Base-by-base conservation (phyloP, 1,140 invertebrate genomes). In the Drosophila tristis region DNA sequence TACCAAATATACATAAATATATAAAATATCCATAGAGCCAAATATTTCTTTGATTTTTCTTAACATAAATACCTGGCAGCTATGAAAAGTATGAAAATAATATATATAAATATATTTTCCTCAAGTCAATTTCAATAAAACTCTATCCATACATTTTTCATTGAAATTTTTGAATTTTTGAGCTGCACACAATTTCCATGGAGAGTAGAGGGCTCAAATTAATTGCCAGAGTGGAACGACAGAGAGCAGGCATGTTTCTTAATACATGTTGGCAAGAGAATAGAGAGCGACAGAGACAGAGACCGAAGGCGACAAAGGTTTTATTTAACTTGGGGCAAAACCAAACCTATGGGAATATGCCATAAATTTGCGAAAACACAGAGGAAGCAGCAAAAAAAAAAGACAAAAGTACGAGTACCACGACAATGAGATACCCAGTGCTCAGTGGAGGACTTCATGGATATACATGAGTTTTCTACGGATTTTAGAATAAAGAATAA, bases 321-420 rank as follows among this genome's bases (percentile, higher is more conserved):
- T 70, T 70, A 44, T 70, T 70, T 50, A 70, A 50, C 67, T 71
- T 70, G 45, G 45, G 8, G 15, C 51, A 70, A 67, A 39, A 20
- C 35, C 51, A 70, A 31, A 53, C 68, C 74, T 64, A 67, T 74
- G 81, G 73, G 60, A 71, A 84, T 84, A 85, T 84, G 60, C 64
- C 62, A 85, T 77, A 85, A 74, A 70, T 63, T 78, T 78, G 35
- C 11, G 5, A 13, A 39, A 39, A 39, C 35, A 39, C 35, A 39
- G 3, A 39, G 31, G 31, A 35, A 29, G 26, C 26, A 25, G 20
- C 29, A 29, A 29, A 35, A 35, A 35, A 13, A 35, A 11, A 11
- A 39, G 11, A 13, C 4, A 39, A 39, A 11, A 39, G 5, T 7
- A 7, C 2, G 3, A 35, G 31, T 2, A 9, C 8, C 3, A 35